Evolutionary conservation across 2,888 invertebrate species (phyloP).

Genomic region (Gymnocheta viridis): DNA sequence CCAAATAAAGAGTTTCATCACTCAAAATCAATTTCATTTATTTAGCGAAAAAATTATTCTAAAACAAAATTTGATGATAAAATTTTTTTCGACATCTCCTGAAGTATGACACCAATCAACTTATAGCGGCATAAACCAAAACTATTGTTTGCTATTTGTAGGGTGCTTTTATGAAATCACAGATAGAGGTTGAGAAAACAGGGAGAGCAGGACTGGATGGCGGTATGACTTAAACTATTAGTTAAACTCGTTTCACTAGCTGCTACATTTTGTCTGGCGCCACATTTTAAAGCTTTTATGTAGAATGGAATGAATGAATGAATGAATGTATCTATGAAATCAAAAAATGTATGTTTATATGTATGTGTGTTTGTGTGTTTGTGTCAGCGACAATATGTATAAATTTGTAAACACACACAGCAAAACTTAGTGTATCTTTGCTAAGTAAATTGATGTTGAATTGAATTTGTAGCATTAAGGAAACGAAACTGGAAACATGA

Average conservation of each 20-base stretch:
- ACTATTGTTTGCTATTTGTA: neutral
- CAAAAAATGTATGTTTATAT: constrained; percentile 7
- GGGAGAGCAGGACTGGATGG: constrained; percentile 33
- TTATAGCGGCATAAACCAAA: too few relatives aligned
- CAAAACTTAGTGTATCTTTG: constrained; percentile 40
- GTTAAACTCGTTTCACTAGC: constrained; percentile 57
- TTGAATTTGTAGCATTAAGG: constrained; percentile 52
- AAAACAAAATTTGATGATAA: too few relatives aligned
- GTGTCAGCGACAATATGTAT: neutral
- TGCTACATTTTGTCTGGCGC: constrained; percentile 69
- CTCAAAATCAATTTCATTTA: too few relatives aligned
- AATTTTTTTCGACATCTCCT: too few relatives aligned
- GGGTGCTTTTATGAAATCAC: neutral
- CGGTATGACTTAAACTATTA: constrained; percentile 57
- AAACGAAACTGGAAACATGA: constrained; percentile 42
- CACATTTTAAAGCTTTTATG: constrained; percentile 66
- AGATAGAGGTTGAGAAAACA: constrained; percentile 5
- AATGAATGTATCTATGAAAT: constrained; percentile 32
- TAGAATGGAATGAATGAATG: constrained; percentile 31
- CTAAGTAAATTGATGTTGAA: constrained; percentile 65
- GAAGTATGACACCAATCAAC: too few relatives aligned
- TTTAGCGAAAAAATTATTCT: too few relatives aligned
- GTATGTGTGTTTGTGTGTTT: neutral
- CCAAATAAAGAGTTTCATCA: too few relatives aligned
- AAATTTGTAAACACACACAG: constrained; percentile 20